phyloP scores from a whole-genome alignment of 2,113 vertebrate genomes.

The Spermophilus dauricus region DNA sequence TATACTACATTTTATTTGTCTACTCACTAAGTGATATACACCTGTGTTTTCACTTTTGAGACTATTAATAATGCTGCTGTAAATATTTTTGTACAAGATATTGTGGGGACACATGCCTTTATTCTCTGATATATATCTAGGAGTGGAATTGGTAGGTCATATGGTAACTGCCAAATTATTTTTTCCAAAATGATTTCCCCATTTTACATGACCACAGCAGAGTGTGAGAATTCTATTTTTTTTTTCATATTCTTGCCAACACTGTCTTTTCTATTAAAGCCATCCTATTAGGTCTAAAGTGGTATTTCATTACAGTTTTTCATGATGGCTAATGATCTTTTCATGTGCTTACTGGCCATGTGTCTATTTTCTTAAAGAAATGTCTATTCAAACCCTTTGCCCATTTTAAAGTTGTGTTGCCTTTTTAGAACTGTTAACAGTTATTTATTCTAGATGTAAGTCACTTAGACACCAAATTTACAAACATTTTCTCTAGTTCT shows the following conservation, averaged over 20 bases:
- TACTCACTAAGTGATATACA: not conserved
- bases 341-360: not conserved
- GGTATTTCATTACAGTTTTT: not conserved
- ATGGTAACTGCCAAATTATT: not conserved
- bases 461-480: not conserved
- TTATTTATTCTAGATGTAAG: not conserved
- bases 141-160: not conserved
- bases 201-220: not conserved
- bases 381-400: not conserved
- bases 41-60: not conserved
- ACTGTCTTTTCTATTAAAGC: not conserved
- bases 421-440: not conserved
- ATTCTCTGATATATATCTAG: not conserved
- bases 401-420: not conserved
- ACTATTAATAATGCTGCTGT: constrained; percentile 8
- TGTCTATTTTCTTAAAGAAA: not conserved
- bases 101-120: not conserved
- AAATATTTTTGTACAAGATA: not conserved
- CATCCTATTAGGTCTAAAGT: not conserved
- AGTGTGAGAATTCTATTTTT: not conserved
- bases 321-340: not conserved
- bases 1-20: not conserved
- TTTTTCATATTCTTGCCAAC: not conserved
- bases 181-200: not conserved
- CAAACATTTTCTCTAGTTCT: not conserved